Percentiles rank a stretch among this genome's conserved stretches.
Evolutionary conservation across 2,888 invertebrate species (phyloP).

Genomic region (Oegoconia quadripuncta): DNA sequence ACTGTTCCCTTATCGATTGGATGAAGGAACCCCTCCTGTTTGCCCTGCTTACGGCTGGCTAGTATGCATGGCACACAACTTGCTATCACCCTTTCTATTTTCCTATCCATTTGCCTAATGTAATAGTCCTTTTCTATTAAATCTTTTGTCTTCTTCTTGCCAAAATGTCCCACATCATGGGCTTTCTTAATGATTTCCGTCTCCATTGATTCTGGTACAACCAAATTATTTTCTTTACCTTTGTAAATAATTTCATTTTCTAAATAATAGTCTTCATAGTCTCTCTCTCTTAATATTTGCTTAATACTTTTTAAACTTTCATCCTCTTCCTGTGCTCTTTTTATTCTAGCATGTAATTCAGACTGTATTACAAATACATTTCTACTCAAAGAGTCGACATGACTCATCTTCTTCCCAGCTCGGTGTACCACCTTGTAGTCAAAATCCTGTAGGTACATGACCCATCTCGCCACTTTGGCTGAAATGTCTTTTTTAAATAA

Average conservation of each 20-base stretch:
- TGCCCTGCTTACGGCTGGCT: constrained; percentile 27
- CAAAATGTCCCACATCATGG: constrained; percentile 25
- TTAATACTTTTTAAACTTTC: constrained; percentile 21
- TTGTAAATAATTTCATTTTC: constrained; percentile 25
- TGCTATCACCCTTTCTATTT: constrained; percentile 16
- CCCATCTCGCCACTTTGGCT: constrained; percentile 23
- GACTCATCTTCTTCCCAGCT: constrained; percentile 14
- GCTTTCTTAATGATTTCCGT: constrained; percentile 22
- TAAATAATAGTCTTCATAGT: constrained; percentile 21
- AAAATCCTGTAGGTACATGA: constrained; percentile 12
- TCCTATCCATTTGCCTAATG: constrained; percentile 16
- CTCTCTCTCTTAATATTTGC: constrained; percentile 14
- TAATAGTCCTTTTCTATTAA: constrained; percentile 18
- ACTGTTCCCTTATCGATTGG: constrained; percentile 33
- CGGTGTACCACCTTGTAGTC: constrained; percentile 17
- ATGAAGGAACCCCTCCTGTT: constrained; percentile 30
- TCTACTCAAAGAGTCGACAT: constrained; percentile 21
- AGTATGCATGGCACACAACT: constrained; percentile 23
- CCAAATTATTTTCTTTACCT: constrained; percentile 20
- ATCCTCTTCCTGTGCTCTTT: constrained; percentile 20
- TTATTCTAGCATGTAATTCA: constrained; percentile 17
- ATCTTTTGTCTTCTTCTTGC: constrained; percentile 17
- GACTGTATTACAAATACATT: constrained; percentile 3
- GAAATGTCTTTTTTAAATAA: constrained; percentile 16
- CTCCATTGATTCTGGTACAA: constrained; percentile 39